Base-by-base conservation (phyloP, 2,888 invertebrate species). In the Elmis aenea region DNA sequence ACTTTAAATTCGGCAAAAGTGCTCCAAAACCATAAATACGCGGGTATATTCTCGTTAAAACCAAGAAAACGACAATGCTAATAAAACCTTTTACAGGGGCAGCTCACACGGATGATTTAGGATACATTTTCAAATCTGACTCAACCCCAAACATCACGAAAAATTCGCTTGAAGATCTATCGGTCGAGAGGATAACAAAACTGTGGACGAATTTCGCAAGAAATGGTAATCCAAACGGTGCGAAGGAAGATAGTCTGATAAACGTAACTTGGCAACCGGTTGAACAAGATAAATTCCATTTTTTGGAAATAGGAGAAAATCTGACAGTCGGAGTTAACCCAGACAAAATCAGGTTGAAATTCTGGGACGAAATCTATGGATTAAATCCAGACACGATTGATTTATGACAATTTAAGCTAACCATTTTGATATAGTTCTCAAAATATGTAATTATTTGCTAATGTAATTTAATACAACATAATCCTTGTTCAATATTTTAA, bases 11-110 rank as follows among this genome's bases (percentile, higher is more conserved):
- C 41, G 24, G 46, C 38, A 12, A 53, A 52, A 38, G 38, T 34
- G 9, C 24, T 55, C 13, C 33, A 41, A 3, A 45, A 48, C 13
- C 43, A 51, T 8, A 44, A 34, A 9, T 37, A 46, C 16, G 51
- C 52, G 47, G 59, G 60, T 60, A 18, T 18, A n/a, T n/a, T n/a
- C 36, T 5, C 2, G n/a, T n/a, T n/a, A n/a, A n/a, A n/a, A n/a
- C 8, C 18, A 18, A 9, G 11, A 15, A 5, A 29, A n/a, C n/a
- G n/a, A n/a, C n/a, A n/a, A n/a, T n/a, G n/a, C n/a, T 18, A 12
- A 11, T 29, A 13, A 20, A n/a, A 21, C 15, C 10, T 15, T 15
- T 39, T 33, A 22, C 32, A 50, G 51, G 52, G 21, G 42, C 43
- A 18, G 33, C 23, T 21, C 50, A 50, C 29, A 35, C 42, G 9